A percentile compares a stretch with the other conserved stretches of the same genome.
Evolutionary conservation across 2,797 vertebrate species (phyloP).

Genomic region (Crax fasciolata): DNA sequence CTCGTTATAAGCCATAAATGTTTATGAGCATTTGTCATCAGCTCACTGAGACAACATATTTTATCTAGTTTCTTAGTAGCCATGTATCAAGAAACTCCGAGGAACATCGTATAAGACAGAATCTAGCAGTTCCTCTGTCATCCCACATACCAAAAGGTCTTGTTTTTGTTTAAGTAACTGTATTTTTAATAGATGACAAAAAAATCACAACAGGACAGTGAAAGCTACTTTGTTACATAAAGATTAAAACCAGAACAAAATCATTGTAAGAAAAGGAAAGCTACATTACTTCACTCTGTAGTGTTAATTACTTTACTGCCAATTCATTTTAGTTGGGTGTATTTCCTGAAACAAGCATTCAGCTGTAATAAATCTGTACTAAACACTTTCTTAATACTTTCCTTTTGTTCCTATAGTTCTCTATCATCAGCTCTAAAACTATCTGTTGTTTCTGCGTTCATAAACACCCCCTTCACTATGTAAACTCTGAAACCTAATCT

Average conservation of each 20-base stretch:
- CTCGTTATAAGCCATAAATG: slow-evolving; percentile 57
- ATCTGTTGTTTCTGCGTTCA: background rate
- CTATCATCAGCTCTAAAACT: background rate
- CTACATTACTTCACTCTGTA: background rate
- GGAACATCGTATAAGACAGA: background rate
- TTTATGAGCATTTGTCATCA: slow-evolving; percentile 47
- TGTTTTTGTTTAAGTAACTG: background rate
- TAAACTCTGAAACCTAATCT: background rate
- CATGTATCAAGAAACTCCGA: background rate
- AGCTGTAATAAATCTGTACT: background rate
- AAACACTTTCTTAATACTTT: background rate
- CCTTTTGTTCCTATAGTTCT: background rate
- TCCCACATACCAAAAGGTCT: background rate
- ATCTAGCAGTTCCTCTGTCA: background rate
- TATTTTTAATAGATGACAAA: background rate
- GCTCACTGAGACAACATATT: slow-evolving; percentile 51
- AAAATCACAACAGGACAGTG: background rate
- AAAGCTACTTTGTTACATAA: background rate
- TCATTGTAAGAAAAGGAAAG: background rate
- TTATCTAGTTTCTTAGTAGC: slow-evolving; percentile 36
- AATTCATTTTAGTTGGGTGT: background rate
- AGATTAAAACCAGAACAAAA: background rate
- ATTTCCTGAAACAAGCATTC: background rate
- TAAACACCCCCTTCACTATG: background rate
- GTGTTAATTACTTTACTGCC: background rate